Evolutionary conservation across 2,888 invertebrate species (phyloP), one percentile per base, ranked within the genome.

Genomic region (Eulithis testata): DNA sequence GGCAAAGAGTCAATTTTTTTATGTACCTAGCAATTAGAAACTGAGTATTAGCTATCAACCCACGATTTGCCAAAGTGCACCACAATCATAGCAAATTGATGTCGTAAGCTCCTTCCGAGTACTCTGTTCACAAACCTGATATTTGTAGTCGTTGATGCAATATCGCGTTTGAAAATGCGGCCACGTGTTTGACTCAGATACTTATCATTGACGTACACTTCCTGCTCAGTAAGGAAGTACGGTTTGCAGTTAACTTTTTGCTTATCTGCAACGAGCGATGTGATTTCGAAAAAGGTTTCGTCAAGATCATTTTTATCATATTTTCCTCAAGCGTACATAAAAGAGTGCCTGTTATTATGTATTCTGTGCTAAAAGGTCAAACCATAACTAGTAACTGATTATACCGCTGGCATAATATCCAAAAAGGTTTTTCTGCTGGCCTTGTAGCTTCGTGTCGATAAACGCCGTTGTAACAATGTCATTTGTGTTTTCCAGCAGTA

Each of bases 161-260:
- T 66, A 60, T 52, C 9, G 44, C 14, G 27, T 47, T 57, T 54
- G 12, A 68, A 66, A 66, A 60, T 57, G 61, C 55, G 66, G 66
- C 52, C 63, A 59, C 37, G 49, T 53, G 50, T 4, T 62, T 58
- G 37, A 54, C 58, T 59, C 45, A 59, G 60, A 45, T 53, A 60
- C 52, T 44, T 37, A 52, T 62, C 59, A 43, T 55, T 61, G 37
- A 45, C 21, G 2, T 27, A 9, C 44, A 56, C 36, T 64, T 66
- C 66, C 60, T 66, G 58, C 57, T 66, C 12, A 50, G 9, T 47
- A 60, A 63, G 66, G 62, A 66, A 66, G 53, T 40, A 47, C 47
- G 54, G 40, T 11, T 4, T 21, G 21, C 12, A 47, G 9, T 40
- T 40, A 21, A 21, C 1, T 40, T 40, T 40, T 40, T 40, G 9